A percentile compares a stretch with the other conserved stretches of the same genome.
Conservation (phyloP, 2,888 invertebrate species). For the Lithodes maja region DNA sequence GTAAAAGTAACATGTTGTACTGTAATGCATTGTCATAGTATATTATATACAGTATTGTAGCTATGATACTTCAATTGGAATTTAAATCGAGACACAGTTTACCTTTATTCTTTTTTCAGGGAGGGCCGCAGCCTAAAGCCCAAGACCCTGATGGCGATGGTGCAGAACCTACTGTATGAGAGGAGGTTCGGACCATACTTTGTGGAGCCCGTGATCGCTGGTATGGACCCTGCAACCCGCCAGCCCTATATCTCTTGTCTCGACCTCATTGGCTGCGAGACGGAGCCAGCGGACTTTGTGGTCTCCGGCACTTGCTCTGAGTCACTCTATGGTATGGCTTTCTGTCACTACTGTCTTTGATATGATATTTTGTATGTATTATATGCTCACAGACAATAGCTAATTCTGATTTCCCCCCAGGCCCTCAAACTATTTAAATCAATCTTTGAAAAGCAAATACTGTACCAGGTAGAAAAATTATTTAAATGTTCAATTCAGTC, state of each 20-base stretch:
- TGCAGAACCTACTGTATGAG: conserved; percentile 96
- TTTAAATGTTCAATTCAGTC: no score
- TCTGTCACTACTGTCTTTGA: no score
- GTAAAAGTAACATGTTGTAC: background rate
- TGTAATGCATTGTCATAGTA: no score
- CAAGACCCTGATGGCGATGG: conserved; percentile 91
- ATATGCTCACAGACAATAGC: no score
- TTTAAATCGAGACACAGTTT: no score
- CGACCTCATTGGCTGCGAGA: conserved; percentile 96
- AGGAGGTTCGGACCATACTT: conserved; percentile 98
- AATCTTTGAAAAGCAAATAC: no score
- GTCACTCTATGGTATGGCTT: conserved; percentile 83
- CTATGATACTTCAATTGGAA: no score
- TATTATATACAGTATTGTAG: no score
- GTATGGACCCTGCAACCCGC: conserved; percentile 86
- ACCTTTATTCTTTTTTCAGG: conserved; percentile 70
- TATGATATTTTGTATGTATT: no score
- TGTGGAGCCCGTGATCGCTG: conserved; percentile 97
- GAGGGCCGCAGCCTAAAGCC: conserved; percentile 95
- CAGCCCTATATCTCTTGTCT: conserved; percentile 94
- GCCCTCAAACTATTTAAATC: no score
- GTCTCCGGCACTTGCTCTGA: conserved; percentile 97
- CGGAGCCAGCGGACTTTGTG: conserved; percentile 95
- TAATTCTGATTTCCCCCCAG: no score
- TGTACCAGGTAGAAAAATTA: no score